Percentiles rank a stretch among this genome's conserved stretches.
Evolutionary conservation across 1,140 invertebrate species (phyloP).

Genomic region (Drosophila auraria): DNA sequence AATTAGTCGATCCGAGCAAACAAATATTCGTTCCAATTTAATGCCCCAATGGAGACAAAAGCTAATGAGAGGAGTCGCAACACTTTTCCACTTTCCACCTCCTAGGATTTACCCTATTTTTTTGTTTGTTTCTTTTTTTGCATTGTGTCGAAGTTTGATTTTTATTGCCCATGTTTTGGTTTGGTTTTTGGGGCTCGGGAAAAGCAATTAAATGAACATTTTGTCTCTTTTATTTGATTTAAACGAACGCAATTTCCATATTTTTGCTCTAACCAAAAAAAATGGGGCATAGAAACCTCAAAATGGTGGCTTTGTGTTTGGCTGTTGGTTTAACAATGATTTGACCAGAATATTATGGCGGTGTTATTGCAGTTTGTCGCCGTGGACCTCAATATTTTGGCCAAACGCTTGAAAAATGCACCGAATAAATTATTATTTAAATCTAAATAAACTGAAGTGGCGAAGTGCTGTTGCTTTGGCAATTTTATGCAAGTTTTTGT

Average conservation of each 20-base stretch:
- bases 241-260: slow-evolving; percentile 59
- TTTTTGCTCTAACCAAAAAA: slow-evolving; percentile 27
- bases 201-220: slow-evolving; percentile 76
- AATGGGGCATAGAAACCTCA: slow-evolving; percentile 61
- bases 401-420: slow-evolving; percentile 46
- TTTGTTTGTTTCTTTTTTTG: background rate
- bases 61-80: slow-evolving; percentile 67
- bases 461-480: slow-evolving; percentile 10
- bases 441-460: slow-evolving; percentile 23
- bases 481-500: slow-evolving; percentile 6
- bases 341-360: slow-evolving; percentile 61
- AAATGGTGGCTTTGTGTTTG: slow-evolving; percentile 79
- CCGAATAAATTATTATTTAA: slow-evolving; percentile 27
- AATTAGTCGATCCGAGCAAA: slow-evolving; percentile 73
- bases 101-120: slow-evolving; percentile 10
- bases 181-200: slow-evolving; percentile 27
- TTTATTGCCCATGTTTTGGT: slow-evolving; percentile 38
- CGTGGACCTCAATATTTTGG: slow-evolving; percentile 61
- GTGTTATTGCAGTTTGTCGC: slow-evolving; percentile 59
- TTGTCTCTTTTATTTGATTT: slow-evolving; percentile 76
- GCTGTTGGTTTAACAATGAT: slow-evolving; percentile 71
- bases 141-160: slow-evolving; percentile 42
- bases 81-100: slow-evolving; percentile 23
- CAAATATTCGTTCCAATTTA: slow-evolving; percentile 25
- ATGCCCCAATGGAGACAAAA: slow-evolving; percentile 56